Conservation (phyloP, 2,797 vertebrate genomes). For the Sebastes itinus region DNA sequence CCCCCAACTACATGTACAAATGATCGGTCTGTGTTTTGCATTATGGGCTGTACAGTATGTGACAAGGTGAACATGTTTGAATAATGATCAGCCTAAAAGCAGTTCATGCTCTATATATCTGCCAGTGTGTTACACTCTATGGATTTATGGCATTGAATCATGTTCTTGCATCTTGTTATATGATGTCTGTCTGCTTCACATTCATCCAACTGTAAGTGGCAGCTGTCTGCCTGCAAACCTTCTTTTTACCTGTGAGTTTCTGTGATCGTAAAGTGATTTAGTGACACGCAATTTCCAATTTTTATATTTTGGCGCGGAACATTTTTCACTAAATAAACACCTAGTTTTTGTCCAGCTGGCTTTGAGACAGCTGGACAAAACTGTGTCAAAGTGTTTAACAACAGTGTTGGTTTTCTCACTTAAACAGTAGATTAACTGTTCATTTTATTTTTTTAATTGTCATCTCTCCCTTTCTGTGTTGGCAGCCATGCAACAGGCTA, state of each 20-base stretch:
- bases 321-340: neutral
- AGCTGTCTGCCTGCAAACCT: neutral
- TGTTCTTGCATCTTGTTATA: neutral
- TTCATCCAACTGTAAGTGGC: neutral
- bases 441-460: neutral
- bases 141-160: slow-evolving; percentile 10
- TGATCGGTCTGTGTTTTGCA: slow-evolving; percentile 37
- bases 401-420: neutral
- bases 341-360: neutral
- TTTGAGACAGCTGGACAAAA: neutral
- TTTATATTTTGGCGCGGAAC: neutral
- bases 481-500: slow-evolving; percentile 90
- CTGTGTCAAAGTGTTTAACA: neutral
- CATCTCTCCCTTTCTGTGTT: slow-evolving; percentile 50
- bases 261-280: neutral
- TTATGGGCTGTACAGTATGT: slow-evolving; percentile 15
- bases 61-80: slow-evolving; percentile 26
- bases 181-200: neutral
- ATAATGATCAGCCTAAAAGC: slow-evolving; percentile 29
- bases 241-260: neutral
- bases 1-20: neutral
- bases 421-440: neutral
- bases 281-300: neutral
- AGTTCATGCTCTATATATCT: slow-evolving; percentile 21
- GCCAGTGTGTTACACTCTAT: slow-evolving; percentile 6